A percentile compares a stretch with the other conserved stretches of the same genome.
Conservation (phyloP, 2,888 invertebrate genomes). For the Choreutis nemorana region DNA sequence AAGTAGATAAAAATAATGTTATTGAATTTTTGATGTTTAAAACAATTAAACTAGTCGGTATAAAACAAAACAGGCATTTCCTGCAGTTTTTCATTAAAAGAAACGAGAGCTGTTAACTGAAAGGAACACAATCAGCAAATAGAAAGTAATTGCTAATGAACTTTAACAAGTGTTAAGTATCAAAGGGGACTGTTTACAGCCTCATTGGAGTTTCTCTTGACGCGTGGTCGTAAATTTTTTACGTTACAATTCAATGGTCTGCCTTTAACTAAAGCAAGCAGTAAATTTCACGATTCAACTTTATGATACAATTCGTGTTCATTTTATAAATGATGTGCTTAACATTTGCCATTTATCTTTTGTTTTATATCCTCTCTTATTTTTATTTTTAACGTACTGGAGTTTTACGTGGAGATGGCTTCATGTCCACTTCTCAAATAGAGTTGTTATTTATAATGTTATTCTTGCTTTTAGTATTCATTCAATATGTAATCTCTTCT, state of each 20-base stretch:
- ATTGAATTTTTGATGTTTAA: too few relatives aligned
- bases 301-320: conserved; percentile 56
- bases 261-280: conserved; percentile 61
- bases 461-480: not conserved
- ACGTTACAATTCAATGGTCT: conserved; percentile 58
- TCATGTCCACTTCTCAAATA: too few relatives aligned
- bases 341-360: conserved; percentile 24
- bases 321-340: conserved; percentile 59
- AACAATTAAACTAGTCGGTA: too few relatives aligned
- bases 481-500: too few relatives aligned
- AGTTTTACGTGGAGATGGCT: not conserved
- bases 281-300: conserved; percentile 61
- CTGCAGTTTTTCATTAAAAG: too few relatives aligned
- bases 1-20: too few relatives aligned
- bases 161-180: conserved; percentile 50
- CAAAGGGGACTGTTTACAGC: conserved; percentile 53
- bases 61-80: too few relatives aligned
- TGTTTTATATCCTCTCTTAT: conserved; percentile 20
- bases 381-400: conserved; percentile 13
- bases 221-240: conserved; percentile 62
- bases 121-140: too few relatives aligned
- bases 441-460: not conserved
- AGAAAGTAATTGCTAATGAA: conserved; percentile 55
- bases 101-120: too few relatives aligned
- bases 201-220: conserved; percentile 63